Evolutionary conservation across 2,113 vertebrate species (phyloP), one percentile per base, ranked within the genome.

Genomic region (Pseudopodoces humilis): DNA sequence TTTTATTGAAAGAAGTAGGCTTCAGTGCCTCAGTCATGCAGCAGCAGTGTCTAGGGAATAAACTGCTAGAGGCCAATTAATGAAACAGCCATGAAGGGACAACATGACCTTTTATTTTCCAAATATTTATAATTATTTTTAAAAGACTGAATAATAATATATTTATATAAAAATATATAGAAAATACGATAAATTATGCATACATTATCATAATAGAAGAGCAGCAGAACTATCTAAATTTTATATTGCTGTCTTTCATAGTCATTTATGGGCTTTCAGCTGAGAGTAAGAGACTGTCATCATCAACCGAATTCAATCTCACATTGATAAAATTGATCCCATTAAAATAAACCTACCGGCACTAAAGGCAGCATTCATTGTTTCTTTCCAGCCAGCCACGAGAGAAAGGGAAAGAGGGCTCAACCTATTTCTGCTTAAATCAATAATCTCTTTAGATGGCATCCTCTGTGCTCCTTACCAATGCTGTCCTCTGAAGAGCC

Each of bases 331-430:
- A 90, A 87, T 63, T 86, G 81, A 93, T 92, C 69, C 69, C 55
- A 75, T 94, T 95, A 96, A 95, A 96, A 94, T 74, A 92, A 92
- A 92, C 23, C 39, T 75, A 47, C 60, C 77, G 70, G 78, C 50
- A 92, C 47, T 72, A 87, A 91, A 78, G 46, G 19, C 62, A 88
- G n/a, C 43, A 75, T 78, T 19, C n/a, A 62, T 52, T 94, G 74
- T 39, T 71, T 86, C 46, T 67, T 87, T 90, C 46, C 62, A 84
- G 47, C 47, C 86, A 91, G 50, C 47, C 83, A 75, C 49, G 27
- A 85, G 44, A 25, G 46, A 93, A 83, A 69, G 56, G 23, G 33
- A 93, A 78, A 83, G n/a, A 7, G 44, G 30, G 20, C 14, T 85
- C 74, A 90, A 63, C 46, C 50, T 46, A 75, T 59, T 83, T 83